A percentile compares a stretch with the other conserved stretches of the same genome.
Conservation (phyloP, 2,888 invertebrate species). For the Fissipunctia ypsillon region DNA sequence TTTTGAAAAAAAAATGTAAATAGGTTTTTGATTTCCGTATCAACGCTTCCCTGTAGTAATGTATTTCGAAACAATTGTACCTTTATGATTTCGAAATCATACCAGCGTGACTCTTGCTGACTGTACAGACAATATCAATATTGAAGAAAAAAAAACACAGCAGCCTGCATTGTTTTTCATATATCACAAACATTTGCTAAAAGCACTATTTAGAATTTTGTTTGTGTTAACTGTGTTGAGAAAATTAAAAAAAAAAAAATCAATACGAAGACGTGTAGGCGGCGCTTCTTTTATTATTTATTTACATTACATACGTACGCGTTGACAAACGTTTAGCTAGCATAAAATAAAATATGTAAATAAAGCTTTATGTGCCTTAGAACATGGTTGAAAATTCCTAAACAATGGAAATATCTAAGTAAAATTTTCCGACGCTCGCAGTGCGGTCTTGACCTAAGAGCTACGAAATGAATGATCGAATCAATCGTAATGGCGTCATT, state of each 20-base stretch:
- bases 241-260: constrained; percentile 67
- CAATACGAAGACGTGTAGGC: constrained; percentile 60
- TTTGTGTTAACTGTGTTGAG: constrained; percentile 42
- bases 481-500: constrained; percentile 70
- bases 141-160: background rate
- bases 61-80: background rate
- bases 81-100: background rate
- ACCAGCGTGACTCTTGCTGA: background rate
- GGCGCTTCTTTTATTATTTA: constrained; percentile 70
- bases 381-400: constrained; percentile 66
- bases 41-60: background rate
- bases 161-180: background rate
- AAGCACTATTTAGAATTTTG: constrained; percentile 53
- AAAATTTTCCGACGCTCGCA: constrained; percentile 69
- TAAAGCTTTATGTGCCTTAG: constrained; percentile 43
- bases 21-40: background rate
- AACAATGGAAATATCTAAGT: constrained; percentile 40
- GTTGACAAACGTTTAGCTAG: constrained; percentile 65
- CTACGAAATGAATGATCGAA: constrained; percentile 72
- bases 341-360: constrained; percentile 51
- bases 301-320: constrained; percentile 69
- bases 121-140: background rate
- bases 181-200: constrained; percentile 12
- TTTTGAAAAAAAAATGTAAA: background rate
- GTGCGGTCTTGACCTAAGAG: constrained; percentile 75